Base-by-base conservation (phyloP, 2,888 invertebrate species). In the Thereva unica region DNA sequence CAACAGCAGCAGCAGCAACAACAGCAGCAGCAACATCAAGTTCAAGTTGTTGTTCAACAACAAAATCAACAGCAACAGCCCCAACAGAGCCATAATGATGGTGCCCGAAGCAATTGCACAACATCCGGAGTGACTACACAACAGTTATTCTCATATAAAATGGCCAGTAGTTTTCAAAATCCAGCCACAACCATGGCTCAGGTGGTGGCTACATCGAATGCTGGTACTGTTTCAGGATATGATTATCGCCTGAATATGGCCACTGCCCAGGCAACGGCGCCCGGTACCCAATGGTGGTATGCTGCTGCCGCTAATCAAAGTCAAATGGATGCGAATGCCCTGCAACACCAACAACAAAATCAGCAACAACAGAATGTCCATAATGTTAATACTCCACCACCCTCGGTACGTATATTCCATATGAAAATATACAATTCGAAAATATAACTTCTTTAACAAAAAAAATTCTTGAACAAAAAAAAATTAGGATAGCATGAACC, bases 121-220 rank as follows among this genome's bases (percentile, higher is more conserved):
- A 84, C 85, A 55, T 83, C 85, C 70, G 84, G 83, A 71, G 84
- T 84, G 71, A 83, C 83, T 61, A 85, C 85, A 73, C 91, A 91
- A 78, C 91, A 91, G 81, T 84, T 91, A 74, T 92, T 91, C 80
- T 88, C 89, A 71, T 92, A 92, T 81, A 92, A 92, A 85, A 91
- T 92, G 91, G 89, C 91, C 76, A 89, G 89, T 80, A 90, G 89
- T 80, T 91, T 92, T 84, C 87, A 90, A 76, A 87, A 86, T 80
- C 86, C 87, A 75, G 83, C 85, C 82, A 87, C 86, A 81, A 87
- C 85, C 78, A 85, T 85, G 82, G 84, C 83, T 77, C 85, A 82
- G 83, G 87, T 84, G 81, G 85, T 86, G 74, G 84, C 86, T 73
- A 84, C 87, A 74, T 84, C 86, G 72, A 83, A 84, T 75, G 84